A percentile compares a stretch with the other conserved stretches of the same genome.
These are phyloP conservation scores for Paracentrotus lividus DNA, from an alignment of 53 echinoderm and acorn worm genomes.

Conservation along the genomic window DNA sequence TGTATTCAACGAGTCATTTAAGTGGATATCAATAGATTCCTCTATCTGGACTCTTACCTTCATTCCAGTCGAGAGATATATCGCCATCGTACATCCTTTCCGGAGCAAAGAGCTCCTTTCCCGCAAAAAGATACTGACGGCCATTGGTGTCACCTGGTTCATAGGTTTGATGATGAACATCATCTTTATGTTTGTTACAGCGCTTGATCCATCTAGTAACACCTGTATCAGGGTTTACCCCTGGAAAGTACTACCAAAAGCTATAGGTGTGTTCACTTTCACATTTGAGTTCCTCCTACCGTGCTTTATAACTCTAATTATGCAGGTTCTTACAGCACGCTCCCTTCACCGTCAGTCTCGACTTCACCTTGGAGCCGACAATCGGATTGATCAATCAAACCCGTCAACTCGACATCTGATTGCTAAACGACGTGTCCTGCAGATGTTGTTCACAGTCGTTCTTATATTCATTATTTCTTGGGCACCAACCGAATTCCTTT, in stretches of 20 bases:
- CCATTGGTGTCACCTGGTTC: not conserved
- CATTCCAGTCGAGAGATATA: conserved; percentile 72
- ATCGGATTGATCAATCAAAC: not conserved
- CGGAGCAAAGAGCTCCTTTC: conserved; percentile 61
- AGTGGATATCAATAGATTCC: conserved; percentile 76
- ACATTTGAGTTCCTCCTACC: not conserved
- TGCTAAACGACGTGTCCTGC: not conserved
- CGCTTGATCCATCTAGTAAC: not conserved
- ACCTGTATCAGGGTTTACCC: not conserved
- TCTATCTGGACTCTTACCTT: conserved; percentile 72
- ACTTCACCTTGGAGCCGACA: not conserved
- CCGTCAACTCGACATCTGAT: not conserved
- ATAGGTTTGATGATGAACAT: not conserved
- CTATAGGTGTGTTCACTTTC: not conserved
- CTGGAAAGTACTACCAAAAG: not conserved
- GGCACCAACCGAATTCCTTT: not conserved
- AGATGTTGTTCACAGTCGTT: not conserved
- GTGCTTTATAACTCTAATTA: not conserved
- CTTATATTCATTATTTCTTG: not conserved
- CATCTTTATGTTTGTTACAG: not conserved
- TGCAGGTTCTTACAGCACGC: not conserved
- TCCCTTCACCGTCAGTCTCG: not conserved
- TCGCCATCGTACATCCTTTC: conserved; percentile 71
- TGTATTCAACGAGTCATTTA: conserved; percentile 50
- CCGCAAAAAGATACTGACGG: not conserved